Conservation (phyloP, 2,797 vertebrate species). For the Gadopsis bispinosus region DNA sequence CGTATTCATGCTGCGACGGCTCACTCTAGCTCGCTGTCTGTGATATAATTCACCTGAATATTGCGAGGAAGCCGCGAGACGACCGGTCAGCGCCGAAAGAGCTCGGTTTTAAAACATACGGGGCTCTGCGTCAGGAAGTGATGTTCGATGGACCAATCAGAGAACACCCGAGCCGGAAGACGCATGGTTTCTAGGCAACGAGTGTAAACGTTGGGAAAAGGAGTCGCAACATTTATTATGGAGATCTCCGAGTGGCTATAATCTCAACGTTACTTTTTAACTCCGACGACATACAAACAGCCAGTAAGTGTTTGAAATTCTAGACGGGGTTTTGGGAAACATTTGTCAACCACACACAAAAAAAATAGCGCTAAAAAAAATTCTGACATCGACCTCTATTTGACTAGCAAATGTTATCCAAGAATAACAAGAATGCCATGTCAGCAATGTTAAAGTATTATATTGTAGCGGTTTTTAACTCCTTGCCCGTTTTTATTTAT, state of each 20-base stretch:
- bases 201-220: conserved; percentile 49
- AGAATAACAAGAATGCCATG: background rate
- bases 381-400: background rate
- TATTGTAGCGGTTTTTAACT: background rate
- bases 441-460: background rate
- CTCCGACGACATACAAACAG: background rate
- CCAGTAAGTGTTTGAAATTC: background rate
- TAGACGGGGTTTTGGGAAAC: background rate
- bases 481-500: no score
- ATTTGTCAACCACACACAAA: background rate
- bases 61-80: background rate
- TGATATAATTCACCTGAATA: conserved; percentile 42
- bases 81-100: background rate
- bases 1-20: fast-evolving
- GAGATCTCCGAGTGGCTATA: background rate
- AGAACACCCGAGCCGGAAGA: background rate
- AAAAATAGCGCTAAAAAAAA: background rate
- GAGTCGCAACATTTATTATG: background rate
- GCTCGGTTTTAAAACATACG: conserved; percentile 58
- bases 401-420: background rate
- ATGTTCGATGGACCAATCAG: conserved; percentile 64
- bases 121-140: conserved; percentile 53
- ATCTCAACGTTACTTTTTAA: background rate
- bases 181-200: conserved; percentile 77
- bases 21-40: fast-evolving